Evolutionary conservation across 2,888 invertebrate genomes (phyloP).

Genomic region (Drosophila cognata): DNA sequence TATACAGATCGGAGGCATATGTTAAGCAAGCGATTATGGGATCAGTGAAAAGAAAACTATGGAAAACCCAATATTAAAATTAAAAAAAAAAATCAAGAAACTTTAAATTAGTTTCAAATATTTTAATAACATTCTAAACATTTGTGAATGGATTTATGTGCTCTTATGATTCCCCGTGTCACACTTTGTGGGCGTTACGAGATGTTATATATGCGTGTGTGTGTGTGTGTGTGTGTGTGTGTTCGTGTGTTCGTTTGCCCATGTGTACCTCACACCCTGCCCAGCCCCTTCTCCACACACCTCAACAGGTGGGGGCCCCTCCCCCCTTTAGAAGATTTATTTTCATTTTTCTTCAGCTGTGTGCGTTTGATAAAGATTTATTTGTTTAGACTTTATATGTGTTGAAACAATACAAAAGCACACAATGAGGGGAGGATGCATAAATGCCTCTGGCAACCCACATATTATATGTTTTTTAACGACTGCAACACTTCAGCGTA

Average conservation of each 20-base stretch:
- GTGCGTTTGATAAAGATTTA: constrained; percentile 73
- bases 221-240: constrained; percentile 12
- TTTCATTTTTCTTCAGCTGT: constrained; percentile 40
- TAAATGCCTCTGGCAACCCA: neutral
- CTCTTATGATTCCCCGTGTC: constrained; percentile 68
- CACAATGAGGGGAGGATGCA: constrained; percentile 4
- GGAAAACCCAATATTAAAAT: constrained; percentile 50
- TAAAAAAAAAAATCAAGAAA: constrained; percentile 35
- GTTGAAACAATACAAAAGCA: constrained; percentile 31
- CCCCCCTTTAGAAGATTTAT: constrained; percentile 64
- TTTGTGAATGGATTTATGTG: constrained; percentile 82
- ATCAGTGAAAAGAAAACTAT: constrained; percentile 39
- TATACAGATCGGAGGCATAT: constrained; percentile 30
- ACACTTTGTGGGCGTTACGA: constrained; percentile 72
- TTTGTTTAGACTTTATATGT: constrained; percentile 67
- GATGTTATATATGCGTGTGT: constrained; percentile 22
- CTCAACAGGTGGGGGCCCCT: constrained; percentile 69
- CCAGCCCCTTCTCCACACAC: neutral
- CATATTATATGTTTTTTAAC: constrained; percentile 12
- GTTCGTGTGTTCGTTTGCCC: constrained; percentile 1
- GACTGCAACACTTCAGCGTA: constrained; percentile 7
- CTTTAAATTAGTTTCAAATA: constrained; percentile 77
- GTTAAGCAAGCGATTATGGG: constrained; percentile 71
- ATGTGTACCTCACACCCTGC: constrained; percentile 6
- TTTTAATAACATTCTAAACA: constrained; percentile 83